Evolutionary conservation across 1,140 invertebrate species (phyloP).

Genomic region (Panagrolaimus sp.): DNA sequence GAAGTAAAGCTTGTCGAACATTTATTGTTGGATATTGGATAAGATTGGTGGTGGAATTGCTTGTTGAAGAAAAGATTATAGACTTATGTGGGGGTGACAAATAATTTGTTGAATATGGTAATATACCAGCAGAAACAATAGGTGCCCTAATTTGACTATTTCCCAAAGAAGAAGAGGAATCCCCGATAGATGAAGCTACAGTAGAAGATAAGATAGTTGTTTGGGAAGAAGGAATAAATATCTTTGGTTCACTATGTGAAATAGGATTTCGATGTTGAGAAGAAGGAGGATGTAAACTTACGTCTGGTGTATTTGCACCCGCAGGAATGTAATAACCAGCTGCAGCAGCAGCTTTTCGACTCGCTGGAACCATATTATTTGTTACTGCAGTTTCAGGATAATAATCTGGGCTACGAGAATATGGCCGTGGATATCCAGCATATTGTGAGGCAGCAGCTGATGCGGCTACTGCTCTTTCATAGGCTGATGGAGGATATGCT

Average conservation of each 20-base stretch:
- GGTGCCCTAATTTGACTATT: too few relatives aligned
- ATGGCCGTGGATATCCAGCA: conserved; percentile 4
- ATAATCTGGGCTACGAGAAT: background rate
- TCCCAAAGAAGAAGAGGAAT: too few relatives aligned
- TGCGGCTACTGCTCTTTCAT: background rate
- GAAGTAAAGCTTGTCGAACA: too few relatives aligned
- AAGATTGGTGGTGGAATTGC: too few relatives aligned
- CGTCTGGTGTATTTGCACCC: background rate
- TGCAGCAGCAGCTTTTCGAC: background rate
- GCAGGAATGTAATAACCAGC: background rate
- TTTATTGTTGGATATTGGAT: too few relatives aligned
- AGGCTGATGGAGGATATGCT: background rate
- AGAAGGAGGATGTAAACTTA: background rate
- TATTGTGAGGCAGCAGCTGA: background rate
- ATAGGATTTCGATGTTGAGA: background rate
- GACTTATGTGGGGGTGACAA: too few relatives aligned
- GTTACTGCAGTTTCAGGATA: background rate
- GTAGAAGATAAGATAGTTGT: background rate
- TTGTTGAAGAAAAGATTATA: too few relatives aligned
- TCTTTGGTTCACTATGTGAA: background rate
- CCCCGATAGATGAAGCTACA: background rate
- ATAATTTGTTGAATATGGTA: too few relatives aligned
- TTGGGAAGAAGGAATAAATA: background rate
- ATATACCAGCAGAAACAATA: too few relatives aligned
- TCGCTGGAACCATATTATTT: background rate